These are phyloP conservation scores for Odontocerum albicorne DNA, from an alignment of 2,888 invertebrate species.

Conservation along the genomic window DNA sequence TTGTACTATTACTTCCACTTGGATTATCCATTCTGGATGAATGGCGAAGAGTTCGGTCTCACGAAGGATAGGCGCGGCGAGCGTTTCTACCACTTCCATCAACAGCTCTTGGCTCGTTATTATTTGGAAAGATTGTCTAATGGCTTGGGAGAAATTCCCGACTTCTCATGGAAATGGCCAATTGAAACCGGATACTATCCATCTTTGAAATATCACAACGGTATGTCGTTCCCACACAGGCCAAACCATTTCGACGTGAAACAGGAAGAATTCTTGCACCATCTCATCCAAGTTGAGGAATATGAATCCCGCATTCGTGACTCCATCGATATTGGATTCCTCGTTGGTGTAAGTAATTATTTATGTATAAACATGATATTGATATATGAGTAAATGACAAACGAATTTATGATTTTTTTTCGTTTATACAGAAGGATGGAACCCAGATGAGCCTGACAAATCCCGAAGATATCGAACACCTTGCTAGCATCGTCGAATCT, in stretches of 20 bases:
- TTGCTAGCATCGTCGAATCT: slow-evolving; percentile 67
- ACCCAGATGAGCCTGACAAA: slow-evolving; percentile 41
- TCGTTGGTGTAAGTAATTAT: slow-evolving; percentile 50
- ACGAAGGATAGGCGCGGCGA: slow-evolving; percentile 65
- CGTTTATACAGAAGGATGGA: slow-evolving; percentile 47
- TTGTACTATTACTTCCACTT: slow-evolving; percentile 65
- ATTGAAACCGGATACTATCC: slow-evolving; percentile 65
- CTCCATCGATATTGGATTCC: slow-evolving; percentile 61
- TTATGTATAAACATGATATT: no score
- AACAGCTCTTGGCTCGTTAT: slow-evolving; percentile 70
- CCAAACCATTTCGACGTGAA: slow-evolving; percentile 60
- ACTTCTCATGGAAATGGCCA: slow-evolving; percentile 55
- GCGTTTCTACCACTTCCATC: slow-evolving; percentile 64
- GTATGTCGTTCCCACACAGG: slow-evolving; percentile 65
- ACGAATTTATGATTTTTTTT: neutral
- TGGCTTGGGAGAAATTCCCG: slow-evolving; percentile 66
- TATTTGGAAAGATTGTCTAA: slow-evolving; percentile 75
- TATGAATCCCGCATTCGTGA: slow-evolving; percentile 61
- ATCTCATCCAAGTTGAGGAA: slow-evolving; percentile 50
- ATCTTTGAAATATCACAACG: slow-evolving; percentile 64
- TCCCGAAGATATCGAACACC: slow-evolving; percentile 60
- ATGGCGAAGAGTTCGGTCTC: slow-evolving; percentile 53
- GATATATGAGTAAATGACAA: neutral
- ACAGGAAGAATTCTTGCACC: slow-evolving; percentile 49
- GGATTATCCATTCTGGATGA: slow-evolving; percentile 67